Conservation (phyloP, 1,140 invertebrate species). For the Acromyrmex heyeri region DNA sequence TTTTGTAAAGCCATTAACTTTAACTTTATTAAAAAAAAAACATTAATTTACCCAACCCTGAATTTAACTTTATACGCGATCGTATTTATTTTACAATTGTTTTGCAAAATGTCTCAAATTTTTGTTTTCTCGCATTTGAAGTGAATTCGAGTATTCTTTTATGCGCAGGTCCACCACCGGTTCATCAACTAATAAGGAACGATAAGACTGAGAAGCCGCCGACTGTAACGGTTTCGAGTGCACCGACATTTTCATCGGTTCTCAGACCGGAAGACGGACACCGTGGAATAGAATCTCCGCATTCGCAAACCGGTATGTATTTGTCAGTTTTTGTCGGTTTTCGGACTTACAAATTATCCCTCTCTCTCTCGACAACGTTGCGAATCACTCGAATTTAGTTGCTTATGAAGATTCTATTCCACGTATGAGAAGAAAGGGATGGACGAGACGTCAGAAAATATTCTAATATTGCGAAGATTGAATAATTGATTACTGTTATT, state of each 20-base stretch:
- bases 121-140: not conserved
- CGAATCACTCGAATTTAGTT: conserved; percentile 28
- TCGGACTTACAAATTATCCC: not conserved
- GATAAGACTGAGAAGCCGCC: conserved; percentile 87
- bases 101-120: not conserved
- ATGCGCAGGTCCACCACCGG: conserved; percentile 84
- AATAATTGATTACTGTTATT: conserved; percentile 5
- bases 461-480: not conserved
- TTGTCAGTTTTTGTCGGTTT: not conserved
- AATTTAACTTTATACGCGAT: not conserved
- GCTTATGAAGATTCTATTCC: not conserved
- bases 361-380: conserved; percentile 5
- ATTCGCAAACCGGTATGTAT: conserved; percentile 86
- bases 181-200: conserved; percentile 86
- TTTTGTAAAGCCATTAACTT: too few relatives aligned
- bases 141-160: conserved; percentile 12
- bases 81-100: not conserved
- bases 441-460: not conserved
- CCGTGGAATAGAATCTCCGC: conserved; percentile 85
- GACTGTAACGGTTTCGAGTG: conserved; percentile 85
- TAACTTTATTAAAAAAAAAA: too few relatives aligned
- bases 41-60: too few relatives aligned
- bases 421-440: conserved; percentile 8
- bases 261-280: conserved; percentile 85
- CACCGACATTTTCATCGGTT: conserved; percentile 85